Percentiles rank a stretch among this genome's conserved stretches.
Conservation (phyloP, 2,113 vertebrate genomes). For the Rattus norvegicus region GRCr8 NC_086032.1:41604001-41604500, state of each 20-base stretch:
- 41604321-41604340: not conserved
- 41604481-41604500: not conserved
- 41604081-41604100: not conserved
- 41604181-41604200: not conserved
- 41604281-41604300: slow-evolving; percentile 17
- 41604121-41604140: not conserved
- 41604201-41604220: not conserved
- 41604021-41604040: not conserved
- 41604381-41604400: not conserved
- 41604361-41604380: not conserved
- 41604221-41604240: not conserved
- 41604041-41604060: not conserved
- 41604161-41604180: not conserved
- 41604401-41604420: not conserved
- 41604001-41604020: slow-evolving; percentile 40
- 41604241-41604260: slow-evolving; percentile 27
- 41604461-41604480: not conserved
- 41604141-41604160: not conserved
- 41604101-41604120: not conserved
- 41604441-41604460: not conserved
- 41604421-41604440: not conserved
- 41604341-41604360: not conserved
- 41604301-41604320: not conserved
- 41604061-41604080: not conserved
- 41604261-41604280: not conserved